Base-by-base conservation (phyloP, 2,888 invertebrate species). In the Rhogogaster chlorosoma region DNA sequence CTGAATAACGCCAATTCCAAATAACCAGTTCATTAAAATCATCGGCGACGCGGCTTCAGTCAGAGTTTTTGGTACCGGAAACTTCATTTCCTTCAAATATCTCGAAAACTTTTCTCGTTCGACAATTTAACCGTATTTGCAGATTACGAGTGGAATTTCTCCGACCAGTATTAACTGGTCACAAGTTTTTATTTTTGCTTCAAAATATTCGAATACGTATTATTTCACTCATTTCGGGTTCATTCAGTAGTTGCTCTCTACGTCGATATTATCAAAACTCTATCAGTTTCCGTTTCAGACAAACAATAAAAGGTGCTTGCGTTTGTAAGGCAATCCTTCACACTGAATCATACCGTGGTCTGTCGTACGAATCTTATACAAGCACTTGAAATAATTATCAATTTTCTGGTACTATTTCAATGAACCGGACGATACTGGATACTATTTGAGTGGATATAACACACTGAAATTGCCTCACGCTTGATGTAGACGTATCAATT, bases 1-100 rank as follows among this genome's bases (percentile, higher is more conserved):
- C 10, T 78, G n/a, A n/a, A 78, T 10, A 57, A 78, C 78, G 18
- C 32, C 78, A n/a, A 78, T 53, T n/a, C 78, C 78, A 42, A 78
- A 57, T 22, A 53, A 15, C 49, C 26, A 53, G 26, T 57, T 78
- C 18, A 78, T 32, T 57, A 57, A 0, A 5, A 26, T 6, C 29
- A 45, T 45, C 26, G 77, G 77, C 26, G 29, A 49, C 2, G 45
- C 22, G 15, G 49, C 77, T 77, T n/a, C 77, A 26, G 4, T 6
- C 29, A 57, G 0, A 15, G 53, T 78, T 18, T 26, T 29, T 2
- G 53, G 78, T 36, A 32, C 45, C 22, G 22, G 75, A 10, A 75
- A 78, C 7, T 36, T 57, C 78, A 78, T 78, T 18, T 26, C 3
- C 10, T 75, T 2, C 22, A 61, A 61, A 61, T 61, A 0, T 61